Conservation (phyloP, 2,113 vertebrate species). For the Chlorodrepanis virens region DNA sequence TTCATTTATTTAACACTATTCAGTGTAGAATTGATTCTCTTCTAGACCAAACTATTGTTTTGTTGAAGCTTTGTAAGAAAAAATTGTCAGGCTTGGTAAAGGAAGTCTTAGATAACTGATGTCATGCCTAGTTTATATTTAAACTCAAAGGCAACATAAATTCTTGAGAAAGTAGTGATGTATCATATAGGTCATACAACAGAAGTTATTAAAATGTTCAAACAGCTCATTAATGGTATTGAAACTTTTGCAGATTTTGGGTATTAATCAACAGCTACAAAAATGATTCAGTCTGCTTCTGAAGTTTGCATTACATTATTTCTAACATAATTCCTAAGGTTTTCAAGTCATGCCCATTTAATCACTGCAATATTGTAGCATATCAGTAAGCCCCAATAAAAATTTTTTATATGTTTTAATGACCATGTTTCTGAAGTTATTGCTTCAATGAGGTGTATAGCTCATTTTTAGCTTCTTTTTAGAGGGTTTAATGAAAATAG, state of each 20-base stretch:
- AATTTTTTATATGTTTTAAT: constrained; percentile 12
- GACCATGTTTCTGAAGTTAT: not conserved
- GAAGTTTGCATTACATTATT: not conserved
- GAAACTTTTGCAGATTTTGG: not conserved
- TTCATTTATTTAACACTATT: not conserved
- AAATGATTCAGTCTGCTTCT: not conserved
- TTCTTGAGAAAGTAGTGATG: not conserved
- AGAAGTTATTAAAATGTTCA: not conserved
- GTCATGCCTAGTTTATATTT: not conserved
- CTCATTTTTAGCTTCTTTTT: not conserved
- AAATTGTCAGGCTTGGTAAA: not conserved
- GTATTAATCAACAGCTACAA: not conserved
- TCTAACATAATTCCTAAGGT: not conserved
- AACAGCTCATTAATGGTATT: not conserved
- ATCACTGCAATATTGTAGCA: not conserved
- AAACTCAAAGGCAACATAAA: not conserved
- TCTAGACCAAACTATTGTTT: not conserved
- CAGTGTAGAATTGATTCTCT: not conserved
- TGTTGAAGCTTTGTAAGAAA: not conserved
- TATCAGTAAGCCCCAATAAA: not conserved
- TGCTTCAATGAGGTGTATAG: not conserved
- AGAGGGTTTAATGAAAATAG: not conserved
- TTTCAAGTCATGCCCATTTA: not conserved
- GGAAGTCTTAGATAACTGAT: not conserved
- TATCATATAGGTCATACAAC: not conserved